phyloP scores from a whole-genome alignment of 2,888 invertebrate genomes.

The Ennomos quercinarius region DNA sequence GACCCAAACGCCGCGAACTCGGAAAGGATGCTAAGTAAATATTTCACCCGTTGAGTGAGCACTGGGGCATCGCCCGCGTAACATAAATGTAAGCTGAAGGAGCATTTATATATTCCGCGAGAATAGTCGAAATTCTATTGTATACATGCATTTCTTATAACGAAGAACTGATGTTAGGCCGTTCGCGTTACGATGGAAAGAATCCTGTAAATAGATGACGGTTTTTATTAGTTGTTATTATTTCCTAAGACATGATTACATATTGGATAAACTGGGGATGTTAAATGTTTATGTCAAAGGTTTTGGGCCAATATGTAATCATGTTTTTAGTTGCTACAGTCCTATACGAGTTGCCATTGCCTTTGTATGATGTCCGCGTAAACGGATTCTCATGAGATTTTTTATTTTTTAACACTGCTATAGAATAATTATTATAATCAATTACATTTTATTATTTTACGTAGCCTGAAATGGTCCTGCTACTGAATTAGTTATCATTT shows the following conservation, averaged over 20 bases:
- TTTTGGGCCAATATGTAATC: slow-evolving; percentile 2
- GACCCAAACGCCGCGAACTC: slow-evolving; percentile 28
- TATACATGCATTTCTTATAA: slow-evolving; percentile 64
- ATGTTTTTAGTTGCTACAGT: slow-evolving; percentile 55
- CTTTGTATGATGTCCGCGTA: slow-evolving; percentile 51
- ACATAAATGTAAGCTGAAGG: slow-evolving; percentile 55
- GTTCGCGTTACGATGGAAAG: slow-evolving; percentile 43
- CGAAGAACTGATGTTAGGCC: slow-evolving; percentile 36
- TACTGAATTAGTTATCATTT: slow-evolving; percentile 63
- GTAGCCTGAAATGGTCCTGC: slow-evolving; percentile 64
- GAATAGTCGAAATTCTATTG: slow-evolving; percentile 59
- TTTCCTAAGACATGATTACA: slow-evolving; percentile 17
- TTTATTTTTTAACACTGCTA: slow-evolving; percentile 55
- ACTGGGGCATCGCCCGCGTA: slow-evolving; percentile 50
- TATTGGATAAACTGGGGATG: slow-evolving; percentile 43
- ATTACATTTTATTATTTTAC: slow-evolving; percentile 60
- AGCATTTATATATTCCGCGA: slow-evolving; percentile 72
- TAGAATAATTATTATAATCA: slow-evolving; percentile 60
- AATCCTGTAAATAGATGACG: slow-evolving; percentile 55
- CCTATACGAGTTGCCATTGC: slow-evolving; percentile 72
- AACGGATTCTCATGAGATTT: slow-evolving; percentile 61
- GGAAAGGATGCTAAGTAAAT: slow-evolving; percentile 48
- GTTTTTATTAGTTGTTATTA: slow-evolving; percentile 34
- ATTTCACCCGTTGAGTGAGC: slow-evolving; percentile 82
- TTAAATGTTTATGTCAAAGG: slow-evolving; percentile 43